Percentiles rank a stretch among this genome's conserved stretches.
These are phyloP conservation scores for Pygoscelis adeliae DNA, from an alignment of 2,113 vertebrate genomes.

Conservation along the genomic window DNA sequence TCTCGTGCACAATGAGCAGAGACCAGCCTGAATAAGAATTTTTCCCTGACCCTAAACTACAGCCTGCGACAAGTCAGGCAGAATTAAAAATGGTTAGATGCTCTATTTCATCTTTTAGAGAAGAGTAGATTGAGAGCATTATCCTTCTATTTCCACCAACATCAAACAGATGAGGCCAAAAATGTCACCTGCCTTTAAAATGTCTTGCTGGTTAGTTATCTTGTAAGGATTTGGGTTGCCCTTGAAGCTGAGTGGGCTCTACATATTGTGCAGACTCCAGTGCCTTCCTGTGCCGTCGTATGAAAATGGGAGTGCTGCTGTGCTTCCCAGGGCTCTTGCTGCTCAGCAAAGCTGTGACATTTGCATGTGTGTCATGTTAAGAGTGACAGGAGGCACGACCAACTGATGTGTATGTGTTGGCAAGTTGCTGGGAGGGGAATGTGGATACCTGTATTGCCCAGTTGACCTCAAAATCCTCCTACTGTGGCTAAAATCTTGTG, in stretches of 20 bases:
- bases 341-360: neutral
- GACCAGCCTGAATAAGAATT: neutral
- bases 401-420: neutral
- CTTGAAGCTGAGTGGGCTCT: neutral
- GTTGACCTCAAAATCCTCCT: neutral
- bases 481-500: neutral
- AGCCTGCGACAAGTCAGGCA: neutral
- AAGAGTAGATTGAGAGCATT: neutral
- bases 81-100: neutral
- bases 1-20: neutral
- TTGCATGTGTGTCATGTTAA: neutral
- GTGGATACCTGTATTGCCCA: neutral
- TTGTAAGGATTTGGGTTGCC: neutral
- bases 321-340: neutral
- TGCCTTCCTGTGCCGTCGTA: fast-evolving
- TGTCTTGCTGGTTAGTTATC: neutral
- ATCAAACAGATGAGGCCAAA: neutral
- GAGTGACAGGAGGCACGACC: neutral
- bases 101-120: neutral
- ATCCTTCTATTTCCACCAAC: neutral
- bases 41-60: neutral
- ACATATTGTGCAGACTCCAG: neutral
- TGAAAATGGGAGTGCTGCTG: neutral
- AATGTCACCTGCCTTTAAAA: neutral
- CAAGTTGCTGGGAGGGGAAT: neutral